Conservation (phyloP, 2,888 invertebrate genomes). For the Heliconius sara region DNA sequence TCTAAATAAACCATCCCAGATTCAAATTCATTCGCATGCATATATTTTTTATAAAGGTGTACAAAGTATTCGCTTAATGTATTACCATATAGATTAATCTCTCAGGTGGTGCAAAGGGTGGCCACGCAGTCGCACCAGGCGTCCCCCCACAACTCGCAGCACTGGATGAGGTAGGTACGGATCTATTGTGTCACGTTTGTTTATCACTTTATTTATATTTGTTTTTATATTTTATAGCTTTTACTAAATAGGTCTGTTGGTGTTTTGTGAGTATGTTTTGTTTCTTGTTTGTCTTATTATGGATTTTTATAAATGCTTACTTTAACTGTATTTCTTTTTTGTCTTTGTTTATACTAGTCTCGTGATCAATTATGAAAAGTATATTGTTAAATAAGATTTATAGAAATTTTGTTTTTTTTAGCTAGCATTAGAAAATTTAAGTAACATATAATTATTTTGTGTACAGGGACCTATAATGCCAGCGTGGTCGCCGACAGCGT, state of each 20-base stretch:
- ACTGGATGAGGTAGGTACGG: conserved; percentile 80
- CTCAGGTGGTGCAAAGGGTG: conserved; percentile 79
- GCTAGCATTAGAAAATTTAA: neutral
- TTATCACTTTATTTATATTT: neutral
- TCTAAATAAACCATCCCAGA: too few species aligned
- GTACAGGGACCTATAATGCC: conserved; percentile 47
- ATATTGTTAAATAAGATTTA: too few species aligned
- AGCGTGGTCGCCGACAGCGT: conserved; percentile 35
- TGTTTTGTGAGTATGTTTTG: conserved; percentile 6
- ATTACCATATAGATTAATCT: too few species aligned
- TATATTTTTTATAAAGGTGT: too few species aligned
- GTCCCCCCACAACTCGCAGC: conserved; percentile 67
- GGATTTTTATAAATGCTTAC: too few species aligned
- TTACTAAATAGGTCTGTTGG: neutral
- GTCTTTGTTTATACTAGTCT: neutral
- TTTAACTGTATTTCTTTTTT: neutral
- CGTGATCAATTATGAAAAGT: neutral
- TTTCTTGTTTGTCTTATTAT: neutral
- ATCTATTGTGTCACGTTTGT: conserved; percentile 22
- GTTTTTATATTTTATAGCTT: neutral
- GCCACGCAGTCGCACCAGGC: conserved; percentile 74
- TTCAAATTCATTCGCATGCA: too few species aligned
- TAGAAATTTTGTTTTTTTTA: too few species aligned
- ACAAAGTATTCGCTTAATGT: too few species aligned
- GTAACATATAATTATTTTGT: neutral